These are phyloP conservation scores for Monochamus alternatus DNA, from an alignment of 2,888 invertebrate species.

Conservation along the genomic window DNA sequence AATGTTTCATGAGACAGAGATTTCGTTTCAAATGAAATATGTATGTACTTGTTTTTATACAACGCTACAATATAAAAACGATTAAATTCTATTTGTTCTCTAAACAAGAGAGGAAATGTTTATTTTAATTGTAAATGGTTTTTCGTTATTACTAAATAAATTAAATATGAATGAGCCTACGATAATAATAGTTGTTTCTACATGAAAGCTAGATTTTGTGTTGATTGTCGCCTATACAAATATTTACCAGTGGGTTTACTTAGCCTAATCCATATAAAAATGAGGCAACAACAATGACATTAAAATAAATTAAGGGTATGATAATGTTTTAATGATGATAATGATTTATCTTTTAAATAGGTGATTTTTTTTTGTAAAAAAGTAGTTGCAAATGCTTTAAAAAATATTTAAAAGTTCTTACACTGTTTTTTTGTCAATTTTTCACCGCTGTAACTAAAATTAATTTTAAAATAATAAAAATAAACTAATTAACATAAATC, in stretches of 20 bases:
- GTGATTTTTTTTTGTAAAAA: too few species aligned
- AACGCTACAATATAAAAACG: background rate
- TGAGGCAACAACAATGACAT: background rate
- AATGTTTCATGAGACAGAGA: too few species aligned
- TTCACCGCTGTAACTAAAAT: too few species aligned
- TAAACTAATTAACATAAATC: too few species aligned
- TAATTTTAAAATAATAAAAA: too few species aligned
- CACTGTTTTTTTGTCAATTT: too few species aligned
- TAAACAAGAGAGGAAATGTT: background rate
- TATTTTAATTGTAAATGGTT: background rate
- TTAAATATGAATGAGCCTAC: background rate
- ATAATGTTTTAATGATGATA: too few species aligned
- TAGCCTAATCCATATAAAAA: background rate
- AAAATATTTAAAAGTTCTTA: too few species aligned
- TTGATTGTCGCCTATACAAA: background rate
- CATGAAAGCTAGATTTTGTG: background rate
- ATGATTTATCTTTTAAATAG: too few species aligned
- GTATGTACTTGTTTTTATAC: background rate
- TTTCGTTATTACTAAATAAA: background rate
- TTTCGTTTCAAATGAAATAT: too few species aligned
- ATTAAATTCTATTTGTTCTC: background rate
- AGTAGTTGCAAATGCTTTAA: too few species aligned
- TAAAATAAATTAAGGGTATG: background rate
- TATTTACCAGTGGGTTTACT: conserved; percentile 3
- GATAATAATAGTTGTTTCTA: conserved; percentile 4